Base-by-base conservation (phyloP, 2,888 invertebrate species). In the Tenthredo distinguenda region DNA sequence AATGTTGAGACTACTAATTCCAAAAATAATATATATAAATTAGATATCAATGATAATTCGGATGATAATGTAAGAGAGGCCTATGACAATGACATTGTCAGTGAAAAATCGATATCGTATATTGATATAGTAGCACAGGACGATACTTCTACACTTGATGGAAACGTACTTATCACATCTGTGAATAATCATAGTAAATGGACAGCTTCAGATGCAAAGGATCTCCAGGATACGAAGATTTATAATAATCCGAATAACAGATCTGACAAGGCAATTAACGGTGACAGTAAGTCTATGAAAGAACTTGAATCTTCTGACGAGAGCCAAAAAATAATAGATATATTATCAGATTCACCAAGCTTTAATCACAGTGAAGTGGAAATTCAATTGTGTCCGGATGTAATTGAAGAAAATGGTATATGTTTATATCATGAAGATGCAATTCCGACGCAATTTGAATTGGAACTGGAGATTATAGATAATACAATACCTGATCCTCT, bases 241-340 rank as follows among this genome's bases (percentile, higher is more conserved):
- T 62, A 6, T 62, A 26, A 21, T 26, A 62, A 50, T 50, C 47
- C 50, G 34, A 47, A 77, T 34, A 55, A 50, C 43, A 74, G 74
- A 40, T 12, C 31, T 26, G 43, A 9, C 7, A 43, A 21, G 1
- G 43, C 21, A 77, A n/a, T 5, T 31, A 85, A 76, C 4, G 18
- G 15, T 6, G 71, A 86, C 26, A 87, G 87, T 6, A 86, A 87
- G 85, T 89, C 90, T 7, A 90, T 92, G 18, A 93, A 93, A 65
- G 91, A 92, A 85, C 87, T 93, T 4, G 93, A 93, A 43, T 91
- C 93, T 0, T 93, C 92, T 15, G 93, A 93, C 55, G 93, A 93
- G 68, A 93, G 92, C 87, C 92, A 92, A 87, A 91, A 92, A 5
- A 93, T 93, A 0, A 92, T 92, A 21, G 93, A 93, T 86, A 90